Evolutionary conservation across 2,888 invertebrate genomes (phyloP).

Genomic region (Mimumesa dahlbomi): DNA sequence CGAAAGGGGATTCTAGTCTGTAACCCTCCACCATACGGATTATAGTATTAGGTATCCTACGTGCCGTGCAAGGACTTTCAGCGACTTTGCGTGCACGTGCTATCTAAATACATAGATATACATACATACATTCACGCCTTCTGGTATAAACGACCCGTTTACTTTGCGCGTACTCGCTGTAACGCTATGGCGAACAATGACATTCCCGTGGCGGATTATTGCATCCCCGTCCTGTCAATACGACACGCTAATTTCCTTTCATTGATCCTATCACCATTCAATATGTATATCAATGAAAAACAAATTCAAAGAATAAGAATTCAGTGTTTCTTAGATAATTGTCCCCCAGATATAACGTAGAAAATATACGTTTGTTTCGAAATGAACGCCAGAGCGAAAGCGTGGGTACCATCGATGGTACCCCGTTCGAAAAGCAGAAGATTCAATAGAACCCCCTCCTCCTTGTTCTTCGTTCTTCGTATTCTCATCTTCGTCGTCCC

Average conservation of each 20-base stretch:
- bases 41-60: conserved; percentile 27
- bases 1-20: too few species aligned
- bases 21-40: conserved; percentile 1
- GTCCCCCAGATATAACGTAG: too few species aligned
- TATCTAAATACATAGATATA: too few species aligned
- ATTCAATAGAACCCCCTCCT: conserved; percentile 10
- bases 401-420: not conserved
- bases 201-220: conserved; percentile 19
- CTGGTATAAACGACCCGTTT: conserved; percentile 35
- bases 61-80: conserved; percentile 42
- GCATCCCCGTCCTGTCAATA: not conserved
- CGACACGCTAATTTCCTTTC: too few species aligned
- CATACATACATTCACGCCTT: conserved; percentile 41
- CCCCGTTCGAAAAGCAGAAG: conserved; percentile 12
- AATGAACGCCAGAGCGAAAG: too few species aligned
- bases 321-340: too few species aligned
- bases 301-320: too few species aligned
- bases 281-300: too few species aligned
- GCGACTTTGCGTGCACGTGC: conserved; percentile 40
- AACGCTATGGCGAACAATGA: conserved; percentile 16
- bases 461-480: too few species aligned
- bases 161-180: conserved; percentile 8
- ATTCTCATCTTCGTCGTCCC: not conserved
- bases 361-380: too few species aligned
- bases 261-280: too few species aligned